Evolutionary conservation across 2,797 vertebrate species (phyloP).

Genomic region (Tapirus indicus): DNA sequence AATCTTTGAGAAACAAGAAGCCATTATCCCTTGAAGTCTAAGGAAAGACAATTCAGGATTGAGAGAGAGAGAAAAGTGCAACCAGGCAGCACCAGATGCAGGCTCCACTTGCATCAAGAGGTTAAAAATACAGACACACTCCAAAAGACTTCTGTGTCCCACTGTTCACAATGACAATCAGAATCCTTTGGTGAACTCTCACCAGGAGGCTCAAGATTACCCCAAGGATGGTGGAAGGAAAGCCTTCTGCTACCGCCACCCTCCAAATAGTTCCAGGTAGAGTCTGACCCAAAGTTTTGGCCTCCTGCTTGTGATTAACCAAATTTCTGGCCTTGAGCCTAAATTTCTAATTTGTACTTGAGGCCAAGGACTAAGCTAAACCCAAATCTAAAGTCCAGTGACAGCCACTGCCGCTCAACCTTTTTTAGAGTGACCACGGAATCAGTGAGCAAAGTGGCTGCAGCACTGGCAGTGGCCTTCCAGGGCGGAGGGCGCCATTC

Average conservation of each 20-base stretch:
- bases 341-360: conserved; percentile 60
- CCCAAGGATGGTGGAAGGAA: neutral
- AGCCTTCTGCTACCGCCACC: neutral
- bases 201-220: neutral
- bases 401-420: neutral
- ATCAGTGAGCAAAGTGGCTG: neutral
- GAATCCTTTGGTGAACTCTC: neutral
- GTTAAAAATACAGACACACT: neutral
- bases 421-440: neutral
- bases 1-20: neutral
- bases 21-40: neutral
- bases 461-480: neutral
- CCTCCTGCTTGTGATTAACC: conserved; percentile 48
- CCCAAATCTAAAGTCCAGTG: neutral
- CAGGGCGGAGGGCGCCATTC: neutral
- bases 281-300: conserved; percentile 9
- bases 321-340: conserved; percentile 64
- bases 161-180: neutral
- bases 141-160: neutral
- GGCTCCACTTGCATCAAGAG: neutral
- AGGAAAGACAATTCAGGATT: neutral
- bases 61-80: neutral
- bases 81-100: neutral
- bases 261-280: conserved; percentile 17
- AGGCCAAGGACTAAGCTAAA: conserved; percentile 44